Evolutionary conservation across 1,140 invertebrate genomes (phyloP).

Genomic region (Choristoneura fumiferana): DNA sequence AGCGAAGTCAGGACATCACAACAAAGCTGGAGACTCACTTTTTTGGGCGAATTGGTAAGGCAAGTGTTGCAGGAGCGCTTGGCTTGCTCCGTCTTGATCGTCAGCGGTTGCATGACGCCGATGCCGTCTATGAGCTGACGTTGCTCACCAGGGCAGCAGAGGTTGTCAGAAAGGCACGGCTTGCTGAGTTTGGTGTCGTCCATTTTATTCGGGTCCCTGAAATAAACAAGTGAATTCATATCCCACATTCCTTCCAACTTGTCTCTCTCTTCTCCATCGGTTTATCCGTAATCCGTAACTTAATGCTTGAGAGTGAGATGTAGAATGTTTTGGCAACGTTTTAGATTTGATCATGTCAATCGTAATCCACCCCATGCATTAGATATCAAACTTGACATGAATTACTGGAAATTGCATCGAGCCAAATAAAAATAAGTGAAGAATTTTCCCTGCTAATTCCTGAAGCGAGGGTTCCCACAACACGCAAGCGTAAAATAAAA

Average conservation of each 20-base stretch:
- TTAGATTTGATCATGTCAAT: neutral
- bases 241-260: no score
- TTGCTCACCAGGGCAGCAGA: conserved; percentile 62
- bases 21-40: conserved; percentile 37
- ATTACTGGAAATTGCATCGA: no score
- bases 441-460: no score
- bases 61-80: conserved; percentile 69
- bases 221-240: neutral
- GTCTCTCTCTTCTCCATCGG: no score
- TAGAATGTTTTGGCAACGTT: no score
- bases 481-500: no score
- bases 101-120: conserved; percentile 65
- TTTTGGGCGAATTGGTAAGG: conserved; percentile 68
- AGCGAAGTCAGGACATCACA: conserved; percentile 5
- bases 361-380: neutral
- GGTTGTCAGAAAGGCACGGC: conserved; percentile 51
- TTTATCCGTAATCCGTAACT: no score
- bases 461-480: no score
- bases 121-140: conserved; percentile 50
- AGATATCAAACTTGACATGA: neutral
- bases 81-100: conserved; percentile 72
- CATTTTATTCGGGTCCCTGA: conserved; percentile 64
- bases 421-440: no score
- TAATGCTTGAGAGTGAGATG: no score
- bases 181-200: conserved; percentile 64